Base-by-base conservation (phyloP, 2,797 vertebrate genomes). In the Nothura maculosa region DNA sequence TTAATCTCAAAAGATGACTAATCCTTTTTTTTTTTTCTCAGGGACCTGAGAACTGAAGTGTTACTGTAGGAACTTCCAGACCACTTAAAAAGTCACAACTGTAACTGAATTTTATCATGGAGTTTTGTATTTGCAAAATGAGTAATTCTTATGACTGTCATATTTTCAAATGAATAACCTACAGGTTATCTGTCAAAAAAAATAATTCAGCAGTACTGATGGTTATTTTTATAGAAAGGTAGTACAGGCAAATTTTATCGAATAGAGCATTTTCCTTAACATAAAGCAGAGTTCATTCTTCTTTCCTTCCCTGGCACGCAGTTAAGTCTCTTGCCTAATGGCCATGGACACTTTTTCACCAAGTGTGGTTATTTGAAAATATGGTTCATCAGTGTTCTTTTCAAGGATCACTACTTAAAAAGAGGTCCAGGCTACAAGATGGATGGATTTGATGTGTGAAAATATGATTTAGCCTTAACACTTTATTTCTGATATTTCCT, bases 91-190 rank as follows among this genome's bases (percentile, higher is more conserved):
- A 70, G 27, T 67, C 78, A 80, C 28, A 73, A 40, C 42, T 81
- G n/a, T 68, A 79, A 63, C 54, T 82, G 30, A 30, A 89, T 83
- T 91, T 89, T 87, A 87, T 80, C 60, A 91, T 77, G 55, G 43
- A 58, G 36, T 57, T 81, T 90, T 57, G 60, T 69, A 47, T 86
- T 93, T 92, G 30, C 19, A 90, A 90, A 94, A 79, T 38, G n/a
- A 91, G 21, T 55, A 66, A 69, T 79, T 68, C 38, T 60, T 73
- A 10, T 69, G 73, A 63, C 34, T 60, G 28, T 4, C 43, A 19
- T 55, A 70, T 87, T 90, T 84, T 62, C 48, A 63, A 43, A 38
- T 73, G 38, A 73, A n/a, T 81, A 87, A 79, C n/a, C 12, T 82
- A 66, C 18, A 87, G 45, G 60, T 87, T 79, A 85, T 70, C 55